Evolutionary conservation across 2,797 vertebrate genomes (phyloP).

Genomic region (Numenius phaeopus): DNA sequence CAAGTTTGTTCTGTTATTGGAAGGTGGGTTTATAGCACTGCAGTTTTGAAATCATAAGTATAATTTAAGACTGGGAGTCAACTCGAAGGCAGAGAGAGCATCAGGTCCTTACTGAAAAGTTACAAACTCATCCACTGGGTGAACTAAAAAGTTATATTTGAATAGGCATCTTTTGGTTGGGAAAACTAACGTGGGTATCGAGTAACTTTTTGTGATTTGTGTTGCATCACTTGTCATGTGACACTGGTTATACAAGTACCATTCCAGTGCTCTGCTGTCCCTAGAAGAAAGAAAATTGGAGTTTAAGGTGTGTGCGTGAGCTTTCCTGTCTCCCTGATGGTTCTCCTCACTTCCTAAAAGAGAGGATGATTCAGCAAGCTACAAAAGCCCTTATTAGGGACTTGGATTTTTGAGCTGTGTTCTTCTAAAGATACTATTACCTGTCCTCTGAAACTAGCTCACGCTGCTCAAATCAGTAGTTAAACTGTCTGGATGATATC

Average conservation of each 20-base stretch:
- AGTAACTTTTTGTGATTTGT: not conserved
- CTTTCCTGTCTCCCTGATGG: not conserved
- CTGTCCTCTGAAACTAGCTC: not conserved
- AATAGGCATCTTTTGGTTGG: not conserved
- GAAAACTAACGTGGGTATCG: not conserved
- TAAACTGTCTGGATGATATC: not conserved
- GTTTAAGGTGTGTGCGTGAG: constrained; percentile 14
- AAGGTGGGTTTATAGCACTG: not conserved
- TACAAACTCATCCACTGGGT: not conserved
- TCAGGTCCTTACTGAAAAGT: not conserved
- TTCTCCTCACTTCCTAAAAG: constrained; percentile 34
- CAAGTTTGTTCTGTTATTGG: not conserved
- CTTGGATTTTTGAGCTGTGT: not conserved
- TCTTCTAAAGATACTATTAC: not conserved
- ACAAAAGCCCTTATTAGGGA: not conserved
- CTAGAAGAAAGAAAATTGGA: not conserved
- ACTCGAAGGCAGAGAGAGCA: not conserved
- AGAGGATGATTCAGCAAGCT: constrained; percentile 31
- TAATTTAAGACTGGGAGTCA: not conserved
- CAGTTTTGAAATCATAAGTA: not conserved
- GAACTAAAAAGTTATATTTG: not conserved
- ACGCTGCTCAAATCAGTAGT: not conserved
- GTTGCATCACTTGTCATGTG: constrained; percentile 35
- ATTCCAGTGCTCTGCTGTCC: constrained; percentile 16
- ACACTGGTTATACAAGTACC: constrained; percentile 48